These are phyloP conservation scores for Caracal caracal DNA, from an alignment of 2,113 vertebrate genomes.

Conservation along the genomic window DNA sequence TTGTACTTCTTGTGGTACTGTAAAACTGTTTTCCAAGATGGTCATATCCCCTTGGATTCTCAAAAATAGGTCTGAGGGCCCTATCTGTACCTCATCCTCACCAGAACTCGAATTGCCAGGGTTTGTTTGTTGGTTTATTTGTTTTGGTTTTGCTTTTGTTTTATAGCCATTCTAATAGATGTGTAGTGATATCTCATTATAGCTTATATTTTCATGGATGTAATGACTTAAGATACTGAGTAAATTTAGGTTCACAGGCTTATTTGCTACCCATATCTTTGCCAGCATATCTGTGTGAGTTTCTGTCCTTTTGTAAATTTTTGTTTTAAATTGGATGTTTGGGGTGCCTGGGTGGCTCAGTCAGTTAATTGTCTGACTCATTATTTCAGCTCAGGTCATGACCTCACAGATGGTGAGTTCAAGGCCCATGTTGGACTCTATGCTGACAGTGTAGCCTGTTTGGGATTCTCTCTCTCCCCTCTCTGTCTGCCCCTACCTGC, in stretches of 20 bases:
- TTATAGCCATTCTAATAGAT: background rate
- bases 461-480: too few relatives aligned
- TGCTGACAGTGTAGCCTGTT: too few relatives aligned
- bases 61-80: background rate
- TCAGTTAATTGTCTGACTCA: too few relatives aligned
- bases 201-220: background rate
- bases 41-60: background rate
- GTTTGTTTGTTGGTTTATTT: background rate
- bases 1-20: background rate
- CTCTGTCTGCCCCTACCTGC: too few relatives aligned
- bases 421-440: too few relatives aligned
- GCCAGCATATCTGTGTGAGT: background rate
- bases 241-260: background rate
- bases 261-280: background rate
- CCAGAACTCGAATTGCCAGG: background rate
- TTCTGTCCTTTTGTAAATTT: background rate
- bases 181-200: background rate
- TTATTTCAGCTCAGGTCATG: too few relatives aligned
- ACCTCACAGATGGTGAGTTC: too few relatives aligned
- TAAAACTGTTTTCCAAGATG: background rate
- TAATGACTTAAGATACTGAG: background rate
- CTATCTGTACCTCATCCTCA: background rate
- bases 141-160: background rate
- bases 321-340: background rate
- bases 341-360: too few relatives aligned